Percentiles rank a stretch among this genome's conserved stretches.
phyloP scores from a whole-genome alignment of 1,140 invertebrate genomes.

The Papilio polytes region DNA sequence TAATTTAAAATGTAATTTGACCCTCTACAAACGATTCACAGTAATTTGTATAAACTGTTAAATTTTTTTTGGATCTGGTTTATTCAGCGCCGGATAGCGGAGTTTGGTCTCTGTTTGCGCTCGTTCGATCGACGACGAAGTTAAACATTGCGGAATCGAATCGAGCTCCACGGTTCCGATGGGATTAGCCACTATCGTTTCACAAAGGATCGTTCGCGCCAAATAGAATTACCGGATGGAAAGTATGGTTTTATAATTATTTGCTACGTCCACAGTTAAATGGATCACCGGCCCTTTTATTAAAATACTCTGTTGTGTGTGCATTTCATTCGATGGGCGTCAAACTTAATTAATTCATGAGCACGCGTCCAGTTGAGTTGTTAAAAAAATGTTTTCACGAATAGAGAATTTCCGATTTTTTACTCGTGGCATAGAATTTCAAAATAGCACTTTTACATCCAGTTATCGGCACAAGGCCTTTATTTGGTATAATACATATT shows the following conservation, averaged over 20 bases:
- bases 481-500: background rate
- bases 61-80: background rate
- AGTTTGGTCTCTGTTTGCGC: slow-evolving; percentile 2
- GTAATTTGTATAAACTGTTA: background rate
- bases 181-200: background rate
- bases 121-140: slow-evolving; percentile 1
- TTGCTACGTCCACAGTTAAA: slow-evolving; percentile 32
- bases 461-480: background rate
- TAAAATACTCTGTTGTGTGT: background rate
- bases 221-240: slow-evolving; percentile 40
- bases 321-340: background rate
- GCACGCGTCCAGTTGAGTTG: background rate
- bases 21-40: background rate
- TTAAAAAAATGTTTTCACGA: background rate
- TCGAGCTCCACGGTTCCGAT: slow-evolving; percentile 11
- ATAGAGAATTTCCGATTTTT: background rate
- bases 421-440: background rate
- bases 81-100: background rate
- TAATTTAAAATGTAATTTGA: background rate
- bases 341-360: background rate
- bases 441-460: background rate
- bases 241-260: slow-evolving; percentile 45
- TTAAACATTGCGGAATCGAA: slow-evolving; percentile 32
- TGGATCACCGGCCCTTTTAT: background rate
- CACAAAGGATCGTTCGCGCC: slow-evolving; percentile 38